These are phyloP conservation scores for Amphipoea lucens DNA, from an alignment of 2,888 invertebrate species.

Conservation along the genomic window DNA sequence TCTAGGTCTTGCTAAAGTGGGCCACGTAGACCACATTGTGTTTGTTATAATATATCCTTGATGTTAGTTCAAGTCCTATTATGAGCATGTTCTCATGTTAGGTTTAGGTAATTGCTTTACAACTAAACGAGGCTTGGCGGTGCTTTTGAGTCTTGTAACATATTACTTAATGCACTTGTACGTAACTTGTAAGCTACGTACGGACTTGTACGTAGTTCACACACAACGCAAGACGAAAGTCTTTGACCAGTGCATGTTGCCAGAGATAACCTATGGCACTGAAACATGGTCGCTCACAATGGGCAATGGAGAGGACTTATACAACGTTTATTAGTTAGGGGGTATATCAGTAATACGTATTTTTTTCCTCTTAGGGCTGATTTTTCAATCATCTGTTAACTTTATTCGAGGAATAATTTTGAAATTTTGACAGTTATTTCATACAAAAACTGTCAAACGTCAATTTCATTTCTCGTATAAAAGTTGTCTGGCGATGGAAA, in stretches of 20 bases:
- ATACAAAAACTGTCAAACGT: no score
- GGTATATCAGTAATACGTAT: no score
- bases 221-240: neutral
- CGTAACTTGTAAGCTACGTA: neutral
- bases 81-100: neutral
- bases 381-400: no score
- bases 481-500: no score
- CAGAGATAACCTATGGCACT: neutral
- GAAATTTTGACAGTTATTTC: no score
- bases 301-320: no score
- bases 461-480: no score
- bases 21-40: neutral
- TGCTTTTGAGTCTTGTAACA: neutral
- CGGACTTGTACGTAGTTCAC: no score
- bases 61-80: constrained; percentile 2
- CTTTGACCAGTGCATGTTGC: neutral
- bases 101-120: constrained; percentile 31
- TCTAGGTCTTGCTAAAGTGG: neutral
- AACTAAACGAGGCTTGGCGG: constrained; percentile 18
- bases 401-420: no score
- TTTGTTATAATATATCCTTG: constrained; percentile 11
- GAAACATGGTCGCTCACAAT: neutral
- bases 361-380: no score
- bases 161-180: constrained; percentile 26
- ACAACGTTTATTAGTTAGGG: no score